phyloP scores from a whole-genome alignment of 2,888 invertebrate species.

The Linnaemya tessellans region DNA sequence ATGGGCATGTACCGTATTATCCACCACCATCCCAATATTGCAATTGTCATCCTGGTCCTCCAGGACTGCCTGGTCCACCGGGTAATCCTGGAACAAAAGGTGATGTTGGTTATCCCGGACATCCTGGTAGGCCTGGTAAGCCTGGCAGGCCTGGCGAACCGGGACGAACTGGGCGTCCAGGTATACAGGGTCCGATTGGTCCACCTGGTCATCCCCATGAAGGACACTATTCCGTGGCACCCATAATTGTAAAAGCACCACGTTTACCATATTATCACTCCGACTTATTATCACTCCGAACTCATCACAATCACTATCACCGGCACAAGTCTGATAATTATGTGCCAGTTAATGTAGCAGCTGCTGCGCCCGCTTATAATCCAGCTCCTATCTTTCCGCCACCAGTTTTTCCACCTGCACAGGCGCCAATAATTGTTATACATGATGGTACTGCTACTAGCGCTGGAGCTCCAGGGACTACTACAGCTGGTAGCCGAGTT shows the following conservation, averaged over 20 bases:
- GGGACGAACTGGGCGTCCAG: slow-evolving; percentile 20
- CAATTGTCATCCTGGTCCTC: slow-evolving; percentile 45
- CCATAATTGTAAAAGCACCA: slow-evolving; percentile 9
- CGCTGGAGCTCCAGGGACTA: slow-evolving; percentile 1
- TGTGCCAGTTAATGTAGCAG: neutral
- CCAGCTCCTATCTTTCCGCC: neutral
- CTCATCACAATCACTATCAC: slow-evolving; percentile 50
- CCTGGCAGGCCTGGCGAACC: slow-evolving; percentile 32
- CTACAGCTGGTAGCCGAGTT: neutral
- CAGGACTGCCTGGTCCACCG: slow-evolving; percentile 49
- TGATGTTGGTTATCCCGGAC: slow-evolving; percentile 52
- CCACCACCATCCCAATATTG: slow-evolving; percentile 40
- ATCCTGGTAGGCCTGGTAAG: slow-evolving; percentile 25
- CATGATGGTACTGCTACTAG: neutral
- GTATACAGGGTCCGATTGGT: slow-evolving; percentile 41
- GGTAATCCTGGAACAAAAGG: slow-evolving; percentile 49
- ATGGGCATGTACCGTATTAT: slow-evolving; percentile 18
- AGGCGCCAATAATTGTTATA: slow-evolving; percentile 38
- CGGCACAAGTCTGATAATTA: slow-evolving; percentile 36
- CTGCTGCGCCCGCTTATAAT: neutral
- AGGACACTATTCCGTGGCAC: slow-evolving; percentile 3
- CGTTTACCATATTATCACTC: neutral
- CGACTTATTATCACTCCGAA: neutral
- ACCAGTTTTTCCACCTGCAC: slow-evolving; percentile 6
- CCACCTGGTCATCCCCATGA: slow-evolving; percentile 11